A percentile compares a stretch with the other conserved stretches of the same genome.
Evolutionary conservation across 2,797 vertebrate genomes (phyloP).

Genomic region (Syngnathus acus): DNA sequence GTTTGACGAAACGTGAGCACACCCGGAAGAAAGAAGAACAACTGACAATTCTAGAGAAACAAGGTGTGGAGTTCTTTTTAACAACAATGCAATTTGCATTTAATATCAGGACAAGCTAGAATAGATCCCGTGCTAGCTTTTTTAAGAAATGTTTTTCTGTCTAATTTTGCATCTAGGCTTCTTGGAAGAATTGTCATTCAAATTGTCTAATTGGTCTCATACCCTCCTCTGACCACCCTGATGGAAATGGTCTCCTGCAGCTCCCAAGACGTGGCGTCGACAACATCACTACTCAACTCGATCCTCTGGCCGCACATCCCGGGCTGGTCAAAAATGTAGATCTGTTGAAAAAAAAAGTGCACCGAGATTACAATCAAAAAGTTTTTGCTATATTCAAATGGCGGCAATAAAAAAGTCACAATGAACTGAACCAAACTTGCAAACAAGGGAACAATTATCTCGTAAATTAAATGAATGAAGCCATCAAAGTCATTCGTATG

Average conservation of each 20-base stretch:
- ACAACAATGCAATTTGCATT: not conserved
- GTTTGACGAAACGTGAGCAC: not conserved
- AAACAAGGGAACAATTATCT: not conserved
- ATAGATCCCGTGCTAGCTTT: too few species aligned
- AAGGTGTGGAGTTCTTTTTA: not conserved
- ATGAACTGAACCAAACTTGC: not conserved
- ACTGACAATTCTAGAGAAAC: not conserved
- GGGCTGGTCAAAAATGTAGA: constrained; percentile 76
- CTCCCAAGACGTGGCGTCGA: constrained; percentile 77
- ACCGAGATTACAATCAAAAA: not conserved
- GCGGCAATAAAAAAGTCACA: not conserved
- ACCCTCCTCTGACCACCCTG: constrained; percentile 87
- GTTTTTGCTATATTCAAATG: not conserved
- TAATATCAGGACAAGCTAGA: not conserved
- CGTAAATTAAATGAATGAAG: not conserved
- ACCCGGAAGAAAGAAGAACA: not conserved
- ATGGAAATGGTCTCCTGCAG: constrained; percentile 78
- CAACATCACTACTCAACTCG: constrained; percentile 74
- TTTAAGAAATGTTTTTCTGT: too few species aligned
- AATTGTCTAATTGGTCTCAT: constrained; percentile 19
- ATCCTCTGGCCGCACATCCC: constrained; percentile 73
- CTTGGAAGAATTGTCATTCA: too few species aligned
- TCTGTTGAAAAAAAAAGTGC: constrained; percentile 52
- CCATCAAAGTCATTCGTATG: not conserved
- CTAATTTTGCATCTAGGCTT: too few species aligned